These are phyloP conservation scores for Cataglyphis livida DNA, from an alignment of 2,888 invertebrate species.

Conservation along the genomic window DNA sequence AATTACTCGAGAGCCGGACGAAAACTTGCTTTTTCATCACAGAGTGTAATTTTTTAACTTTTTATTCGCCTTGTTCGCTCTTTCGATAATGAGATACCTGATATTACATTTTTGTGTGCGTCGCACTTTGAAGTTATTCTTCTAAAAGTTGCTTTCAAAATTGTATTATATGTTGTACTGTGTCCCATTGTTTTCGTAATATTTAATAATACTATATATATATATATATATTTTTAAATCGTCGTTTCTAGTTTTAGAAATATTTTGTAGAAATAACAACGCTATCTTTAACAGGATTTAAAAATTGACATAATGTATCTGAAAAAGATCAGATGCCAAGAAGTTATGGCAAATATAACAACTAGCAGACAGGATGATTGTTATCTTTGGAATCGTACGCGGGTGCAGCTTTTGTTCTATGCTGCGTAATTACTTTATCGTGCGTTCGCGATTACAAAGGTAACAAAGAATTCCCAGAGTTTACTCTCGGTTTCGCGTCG, in stretches of 20 bases:
- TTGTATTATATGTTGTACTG: background rate
- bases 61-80: background rate
- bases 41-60: constrained; percentile 23
- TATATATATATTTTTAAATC: background rate
- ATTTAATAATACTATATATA: background rate
- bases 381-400: constrained; percentile 49
- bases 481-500: constrained; percentile 46
- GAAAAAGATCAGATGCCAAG: constrained; percentile 24
- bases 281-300: background rate
- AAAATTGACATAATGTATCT: background rate
- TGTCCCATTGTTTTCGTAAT: background rate
- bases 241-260: background rate
- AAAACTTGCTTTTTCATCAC: constrained; percentile 23
- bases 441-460: constrained; percentile 51
- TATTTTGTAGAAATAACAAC: background rate
- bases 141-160: background rate
- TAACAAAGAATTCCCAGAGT: constrained; percentile 50
- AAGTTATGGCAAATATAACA: constrained; percentile 7
- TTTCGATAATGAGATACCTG: constrained; percentile 46
- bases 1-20: background rate
- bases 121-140: constrained; percentile 25
- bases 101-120: constrained; percentile 24
- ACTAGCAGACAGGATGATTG: constrained; percentile 22
- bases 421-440: constrained; percentile 47
- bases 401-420: constrained; percentile 45